A percentile compares a stretch with the other conserved stretches of the same genome.
phyloP scores from a whole-genome alignment of 2,888 invertebrate genomes.

The Cheilosia soror region DNA sequence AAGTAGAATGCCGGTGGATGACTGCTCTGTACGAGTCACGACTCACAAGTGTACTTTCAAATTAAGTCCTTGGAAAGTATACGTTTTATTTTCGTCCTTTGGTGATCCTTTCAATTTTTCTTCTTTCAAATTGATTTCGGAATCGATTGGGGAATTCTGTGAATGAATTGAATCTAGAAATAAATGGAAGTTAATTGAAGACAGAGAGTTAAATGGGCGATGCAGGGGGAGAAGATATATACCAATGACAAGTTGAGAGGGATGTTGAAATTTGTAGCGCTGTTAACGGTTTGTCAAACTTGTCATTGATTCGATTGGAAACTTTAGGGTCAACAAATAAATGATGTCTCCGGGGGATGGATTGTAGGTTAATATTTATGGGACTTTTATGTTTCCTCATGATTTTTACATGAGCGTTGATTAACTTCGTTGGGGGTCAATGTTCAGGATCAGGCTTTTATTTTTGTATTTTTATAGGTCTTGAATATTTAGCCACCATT shows the following conservation, averaged over 20 bases:
- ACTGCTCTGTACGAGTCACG: conserved; percentile 25
- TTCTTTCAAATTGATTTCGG: conserved; percentile 69
- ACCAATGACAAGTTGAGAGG: conserved; percentile 35
- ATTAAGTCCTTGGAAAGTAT: conserved; percentile 64
- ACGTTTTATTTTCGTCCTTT: conserved; percentile 34
- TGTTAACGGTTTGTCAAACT: conserved; percentile 63
- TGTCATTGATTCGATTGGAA: conserved; percentile 44
- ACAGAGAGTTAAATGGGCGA: conserved; percentile 42
- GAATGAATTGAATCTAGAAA: conserved; percentile 67
- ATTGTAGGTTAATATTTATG: not conserved
- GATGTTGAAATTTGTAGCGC: conserved; percentile 37
- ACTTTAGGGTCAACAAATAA: conserved; percentile 3
- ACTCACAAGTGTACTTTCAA: conserved; percentile 57
- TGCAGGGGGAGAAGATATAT: not conserved
- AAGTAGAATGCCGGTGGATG: conserved; percentile 14
- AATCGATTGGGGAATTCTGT: conserved; percentile 65
- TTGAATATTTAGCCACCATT: no score
- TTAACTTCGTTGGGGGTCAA: no score
- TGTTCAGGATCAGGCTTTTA: no score
- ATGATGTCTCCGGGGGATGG: not conserved
- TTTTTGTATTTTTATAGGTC: no score
- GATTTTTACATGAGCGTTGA: no score
- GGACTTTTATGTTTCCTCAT: no score
- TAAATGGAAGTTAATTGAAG: conserved; percentile 70
- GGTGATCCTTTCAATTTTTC: conserved; percentile 67